Evolutionary conservation across 2,113 vertebrate species (phyloP).

Genomic region (Dasypus novemcinctus): DNA sequence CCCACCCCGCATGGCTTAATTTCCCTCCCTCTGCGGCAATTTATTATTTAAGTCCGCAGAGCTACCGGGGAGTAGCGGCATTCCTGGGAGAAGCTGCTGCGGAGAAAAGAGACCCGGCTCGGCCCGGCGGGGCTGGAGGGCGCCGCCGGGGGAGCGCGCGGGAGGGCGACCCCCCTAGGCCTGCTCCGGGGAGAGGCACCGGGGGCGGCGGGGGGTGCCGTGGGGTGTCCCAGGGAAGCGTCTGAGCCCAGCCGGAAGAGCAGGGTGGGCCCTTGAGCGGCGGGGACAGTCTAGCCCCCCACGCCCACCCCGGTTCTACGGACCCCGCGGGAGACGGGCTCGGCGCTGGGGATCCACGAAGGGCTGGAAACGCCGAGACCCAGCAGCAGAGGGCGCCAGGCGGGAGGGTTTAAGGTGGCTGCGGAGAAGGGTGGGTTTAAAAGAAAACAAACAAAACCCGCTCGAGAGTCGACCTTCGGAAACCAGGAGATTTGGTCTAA

Average conservation of each 20-base stretch:
- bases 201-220: too few relatives aligned
- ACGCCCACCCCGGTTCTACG: neutral
- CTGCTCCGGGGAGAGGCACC: neutral
- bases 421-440: neutral
- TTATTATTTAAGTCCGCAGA: slow-evolving; percentile 28
- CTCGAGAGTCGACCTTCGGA: neutral
- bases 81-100: neutral
- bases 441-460: neutral
- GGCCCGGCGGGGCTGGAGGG: neutral
- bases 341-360: neutral
- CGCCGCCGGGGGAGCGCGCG: neutral
- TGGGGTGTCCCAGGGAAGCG: neutral
- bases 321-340: neutral
- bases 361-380: neutral
- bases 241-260: neutral
- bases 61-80: rapidly evolving
- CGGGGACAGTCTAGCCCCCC: neutral
- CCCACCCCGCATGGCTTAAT: neutral
- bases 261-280: neutral
- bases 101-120: neutral
- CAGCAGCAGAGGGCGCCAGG: neutral
- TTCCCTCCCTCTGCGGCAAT: neutral
- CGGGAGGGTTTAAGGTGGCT: neutral
- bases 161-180: neutral
- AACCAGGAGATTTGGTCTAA: neutral